phyloP scores from a whole-genome alignment of 2,113 vertebrate genomes.

The Chauna torquata region DNA sequence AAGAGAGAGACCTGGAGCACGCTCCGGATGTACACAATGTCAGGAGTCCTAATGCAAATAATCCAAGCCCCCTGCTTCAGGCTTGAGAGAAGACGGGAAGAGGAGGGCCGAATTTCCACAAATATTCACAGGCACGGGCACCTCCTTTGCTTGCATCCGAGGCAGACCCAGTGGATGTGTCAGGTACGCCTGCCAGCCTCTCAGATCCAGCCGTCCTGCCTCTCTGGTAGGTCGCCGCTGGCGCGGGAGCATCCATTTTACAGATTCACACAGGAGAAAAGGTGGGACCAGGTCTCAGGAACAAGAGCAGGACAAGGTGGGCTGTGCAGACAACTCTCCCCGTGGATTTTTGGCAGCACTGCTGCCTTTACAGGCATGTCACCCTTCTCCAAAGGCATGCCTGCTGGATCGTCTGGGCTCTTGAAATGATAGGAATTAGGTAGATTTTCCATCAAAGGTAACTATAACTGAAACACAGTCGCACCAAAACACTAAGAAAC shows the following conservation, averaged over 20 bases:
- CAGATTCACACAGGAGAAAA: background rate
- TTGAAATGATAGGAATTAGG: background rate
- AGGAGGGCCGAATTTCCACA: background rate
- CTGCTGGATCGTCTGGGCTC: background rate
- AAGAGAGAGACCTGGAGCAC: background rate
- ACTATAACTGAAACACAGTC: background rate
- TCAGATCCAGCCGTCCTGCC: background rate
- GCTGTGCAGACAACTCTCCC: background rate
- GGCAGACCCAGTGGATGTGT: background rate
- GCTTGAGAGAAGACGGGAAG: background rate
- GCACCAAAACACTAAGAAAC: background rate
- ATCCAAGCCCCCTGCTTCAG: background rate
- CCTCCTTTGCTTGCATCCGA: background rate
- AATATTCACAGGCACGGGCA: fast-evolving
- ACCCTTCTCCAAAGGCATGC: background rate
- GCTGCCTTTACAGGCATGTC: background rate
- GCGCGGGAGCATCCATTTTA: background rate
- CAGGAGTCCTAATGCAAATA: background rate
- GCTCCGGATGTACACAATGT: background rate
- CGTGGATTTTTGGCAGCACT: background rate
- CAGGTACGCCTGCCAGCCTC: background rate
- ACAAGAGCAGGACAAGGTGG: fast-evolving
- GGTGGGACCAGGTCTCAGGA: background rate
- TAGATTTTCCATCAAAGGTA: background rate
- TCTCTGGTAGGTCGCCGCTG: background rate